Conservation (phyloP, 2,113 vertebrate genomes). For the Takifugu bimaculatus region DNA sequence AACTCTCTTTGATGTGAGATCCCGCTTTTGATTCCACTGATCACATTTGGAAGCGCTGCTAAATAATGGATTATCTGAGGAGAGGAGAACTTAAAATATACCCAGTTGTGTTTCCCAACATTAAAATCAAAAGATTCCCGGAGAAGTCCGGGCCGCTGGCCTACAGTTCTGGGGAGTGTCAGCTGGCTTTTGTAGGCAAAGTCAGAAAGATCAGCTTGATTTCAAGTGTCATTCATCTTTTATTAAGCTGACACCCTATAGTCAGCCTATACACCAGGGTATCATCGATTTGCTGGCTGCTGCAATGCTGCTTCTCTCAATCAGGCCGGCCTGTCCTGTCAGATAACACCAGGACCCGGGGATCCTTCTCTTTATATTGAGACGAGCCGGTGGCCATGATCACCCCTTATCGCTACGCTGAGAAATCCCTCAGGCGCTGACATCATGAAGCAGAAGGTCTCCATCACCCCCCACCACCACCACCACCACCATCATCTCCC, state of each 20-base stretch:
- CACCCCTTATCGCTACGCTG: constrained; percentile 14
- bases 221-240: constrained; percentile 45
- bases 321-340: constrained; percentile 44
- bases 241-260: constrained; percentile 40
- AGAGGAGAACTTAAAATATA: background rate
- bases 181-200: background rate
- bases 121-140: constrained; percentile 2
- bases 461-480: constrained; percentile 11
- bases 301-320: constrained; percentile 46
- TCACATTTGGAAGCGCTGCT: background rate
- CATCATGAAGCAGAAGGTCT: constrained; percentile 28
- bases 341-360: constrained; percentile 31
- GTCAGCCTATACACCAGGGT: constrained; percentile 29
- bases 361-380: constrained; percentile 22
- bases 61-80: constrained; percentile 5
- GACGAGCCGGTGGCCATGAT: constrained; percentile 30
- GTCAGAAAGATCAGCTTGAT: constrained; percentile 19
- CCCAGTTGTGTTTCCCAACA: background rate
- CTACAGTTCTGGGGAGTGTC: too few species aligned
- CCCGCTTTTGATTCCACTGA: background rate
- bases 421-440: constrained; percentile 34
- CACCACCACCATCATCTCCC: constrained; percentile 1
- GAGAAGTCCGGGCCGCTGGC: background rate
- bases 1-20: background rate
- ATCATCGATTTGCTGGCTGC: constrained; percentile 46